Evolutionary conservation across 1,140 invertebrate species (phyloP), one percentile per base, ranked within the genome.

Genomic region (Camponotus floridanus): DNA sequence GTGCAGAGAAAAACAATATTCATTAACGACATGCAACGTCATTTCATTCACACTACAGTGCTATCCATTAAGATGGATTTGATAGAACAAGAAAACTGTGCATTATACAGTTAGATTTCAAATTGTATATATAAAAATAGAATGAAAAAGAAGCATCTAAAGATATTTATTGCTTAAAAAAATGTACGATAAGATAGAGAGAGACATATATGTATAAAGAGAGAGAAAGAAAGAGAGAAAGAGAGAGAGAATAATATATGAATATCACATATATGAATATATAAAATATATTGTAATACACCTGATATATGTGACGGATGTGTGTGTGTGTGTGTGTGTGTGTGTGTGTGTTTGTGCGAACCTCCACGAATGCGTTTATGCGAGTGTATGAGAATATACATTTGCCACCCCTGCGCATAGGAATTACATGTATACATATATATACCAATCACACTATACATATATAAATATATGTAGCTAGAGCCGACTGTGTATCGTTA

Each of bases 381-480:
- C 76, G 68, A 45, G 65, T 85, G 86, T 78, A 64, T 76, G 84
- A 11, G 73, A 2, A 71, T 76, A 81, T 85, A 85, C 65, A 64
- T 86, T 87, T 86, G 64, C 39, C 81, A 90, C 45, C 15, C 18
- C 11, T 76, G 76, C 65, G 79, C 64, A 88, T 87, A 88, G 76
- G 65, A 90, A 91, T 90, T 90, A 87, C 90, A 89, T 76, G 79
- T 91, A 89, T 89, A 90, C 88, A 91, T 87, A 91, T 76, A 88
- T 78, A 88, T 88, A 89, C 68, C 90, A 85, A 89, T 91, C 83
- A 85, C 85, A 86, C 76, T 64, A 83, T 65, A 86, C 74, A 86
- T 87, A 87, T 85, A 92, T 92, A 92, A 91, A 91, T 91, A 93
- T 90, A 93, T 90, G 90, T 93, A 93, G 88, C 85, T 94, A 91